phyloP scores from a whole-genome alignment of 2,888 invertebrate genomes.

The Drosophila anomalata region DNA sequence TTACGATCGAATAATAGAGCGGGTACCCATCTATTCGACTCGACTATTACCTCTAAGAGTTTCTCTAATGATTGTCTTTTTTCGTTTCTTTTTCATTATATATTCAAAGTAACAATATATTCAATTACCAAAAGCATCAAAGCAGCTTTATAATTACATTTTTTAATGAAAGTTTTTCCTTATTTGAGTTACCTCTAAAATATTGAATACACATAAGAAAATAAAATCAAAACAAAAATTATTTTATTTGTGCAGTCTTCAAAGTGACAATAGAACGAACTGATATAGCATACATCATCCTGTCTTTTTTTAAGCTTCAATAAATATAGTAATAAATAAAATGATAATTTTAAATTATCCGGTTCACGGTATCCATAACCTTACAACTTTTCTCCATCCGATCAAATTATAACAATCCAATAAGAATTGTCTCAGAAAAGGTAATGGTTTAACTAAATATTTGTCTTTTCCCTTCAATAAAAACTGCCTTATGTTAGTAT shows the following conservation, averaged over 20 bases:
- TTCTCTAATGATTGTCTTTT: constrained; percentile 59
- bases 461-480: no score
- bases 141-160: constrained; percentile 62
- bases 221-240: background rate
- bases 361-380: no score
- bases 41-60: constrained; percentile 57
- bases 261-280: background rate
- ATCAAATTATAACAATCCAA: no score
- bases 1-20: constrained; percentile 4
- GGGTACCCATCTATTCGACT: constrained; percentile 3
- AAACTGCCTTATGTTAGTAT: no score
- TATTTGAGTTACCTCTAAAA: constrained; percentile 67
- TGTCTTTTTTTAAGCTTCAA: background rate
- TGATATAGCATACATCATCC: background rate
- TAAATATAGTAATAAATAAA: background rate
- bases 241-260: background rate
- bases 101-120: constrained; percentile 48
- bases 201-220: constrained; percentile 55
- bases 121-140: constrained; percentile 16
- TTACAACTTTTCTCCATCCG: no score
- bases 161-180: constrained; percentile 66
- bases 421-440: no score
- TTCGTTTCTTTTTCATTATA: constrained; percentile 40
- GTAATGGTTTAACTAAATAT: no score
- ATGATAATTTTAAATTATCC: no score